Evolutionary conservation across 2,113 vertebrate genomes (phyloP).

Genomic region (Lophochroa leadbeateri): DNA sequence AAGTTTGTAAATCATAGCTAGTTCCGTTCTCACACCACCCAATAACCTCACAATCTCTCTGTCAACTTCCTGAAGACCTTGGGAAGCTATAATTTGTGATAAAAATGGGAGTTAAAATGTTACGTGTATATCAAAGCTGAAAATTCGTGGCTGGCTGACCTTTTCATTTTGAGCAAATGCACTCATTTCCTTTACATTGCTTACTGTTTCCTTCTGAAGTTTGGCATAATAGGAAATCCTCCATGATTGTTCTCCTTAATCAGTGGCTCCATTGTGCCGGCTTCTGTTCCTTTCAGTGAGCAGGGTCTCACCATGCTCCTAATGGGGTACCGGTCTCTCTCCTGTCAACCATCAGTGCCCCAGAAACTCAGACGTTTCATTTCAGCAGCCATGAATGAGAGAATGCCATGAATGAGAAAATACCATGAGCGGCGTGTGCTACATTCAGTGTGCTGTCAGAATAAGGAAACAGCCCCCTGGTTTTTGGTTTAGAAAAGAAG

Average conservation of each 20-base stretch:
- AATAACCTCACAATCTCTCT: slow-evolving; percentile 35
- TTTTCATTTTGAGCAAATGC: slow-evolving; percentile 53
- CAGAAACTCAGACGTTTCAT: background rate
- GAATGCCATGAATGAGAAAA: background rate
- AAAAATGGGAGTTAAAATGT: slow-evolving; percentile 50
- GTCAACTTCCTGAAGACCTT: slow-evolving; percentile 54
- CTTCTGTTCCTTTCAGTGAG: background rate
- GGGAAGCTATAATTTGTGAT: slow-evolving; percentile 46
- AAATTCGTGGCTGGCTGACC: slow-evolving; percentile 34
- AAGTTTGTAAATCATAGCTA: slow-evolving; percentile 33
- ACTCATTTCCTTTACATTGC: slow-evolving; percentile 56
- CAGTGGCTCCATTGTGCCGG: slow-evolving; percentile 47
- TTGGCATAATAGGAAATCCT: slow-evolving; percentile 56
- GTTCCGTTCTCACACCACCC: slow-evolving; percentile 64
- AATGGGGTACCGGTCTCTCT: background rate
- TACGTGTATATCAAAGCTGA: slow-evolving; percentile 5
- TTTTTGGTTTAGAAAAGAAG: background rate
- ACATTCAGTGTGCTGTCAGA: background rate
- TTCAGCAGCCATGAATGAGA: background rate
- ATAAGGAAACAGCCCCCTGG: background rate
- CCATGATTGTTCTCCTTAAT: slow-evolving; percentile 50
- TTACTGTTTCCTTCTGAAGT: slow-evolving; percentile 37
- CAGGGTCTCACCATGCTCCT: background rate
- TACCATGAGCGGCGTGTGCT: background rate
- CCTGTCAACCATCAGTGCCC: background rate